These are phyloP conservation scores for Tachina lurida DNA, from an alignment of 2,888 invertebrate species.

Conservation along the genomic window DNA sequence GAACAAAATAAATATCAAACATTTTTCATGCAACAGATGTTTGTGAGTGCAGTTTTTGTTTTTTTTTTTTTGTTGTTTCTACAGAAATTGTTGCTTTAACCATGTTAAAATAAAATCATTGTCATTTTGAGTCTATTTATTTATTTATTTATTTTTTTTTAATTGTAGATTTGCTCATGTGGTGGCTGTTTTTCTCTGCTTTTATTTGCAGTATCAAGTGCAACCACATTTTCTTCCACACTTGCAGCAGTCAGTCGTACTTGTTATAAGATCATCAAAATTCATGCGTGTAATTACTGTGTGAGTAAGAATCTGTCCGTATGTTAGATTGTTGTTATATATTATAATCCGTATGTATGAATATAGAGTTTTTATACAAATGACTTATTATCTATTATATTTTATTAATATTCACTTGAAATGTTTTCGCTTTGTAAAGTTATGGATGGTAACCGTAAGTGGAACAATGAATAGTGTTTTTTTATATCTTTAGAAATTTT, in stretches of 20 bases:
- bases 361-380: not conserved
- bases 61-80: constrained; percentile 28
- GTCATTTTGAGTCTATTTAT: constrained; percentile 64
- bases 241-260: constrained; percentile 22
- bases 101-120: constrained; percentile 64
- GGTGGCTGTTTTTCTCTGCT: constrained; percentile 52
- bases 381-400: not conserved
- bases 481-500: not conserved
- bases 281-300: constrained; percentile 55
- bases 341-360: not conserved
- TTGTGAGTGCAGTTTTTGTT: constrained; percentile 23
- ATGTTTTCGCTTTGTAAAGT: constrained; percentile 13
- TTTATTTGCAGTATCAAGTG: constrained; percentile 78
- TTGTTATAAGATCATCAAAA: constrained; percentile 62
- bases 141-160: constrained; percentile 28
- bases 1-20: constrained; percentile 31
- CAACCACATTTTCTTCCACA: constrained; percentile 81
- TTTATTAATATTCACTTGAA: not conserved
- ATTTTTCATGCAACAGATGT: constrained; percentile 69
- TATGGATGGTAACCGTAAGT: constrained; percentile 35
- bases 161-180: constrained; percentile 54
- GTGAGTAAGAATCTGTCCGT: constrained; percentile 27
- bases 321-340: not conserved
- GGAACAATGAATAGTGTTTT: constrained; percentile 15
- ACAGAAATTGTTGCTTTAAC: constrained; percentile 53